A percentile compares a stretch with the other conserved stretches of the same genome.
Evolutionary conservation across 2,113 vertebrate genomes (phyloP).

Genomic region (Epinephelus moara): DNA sequence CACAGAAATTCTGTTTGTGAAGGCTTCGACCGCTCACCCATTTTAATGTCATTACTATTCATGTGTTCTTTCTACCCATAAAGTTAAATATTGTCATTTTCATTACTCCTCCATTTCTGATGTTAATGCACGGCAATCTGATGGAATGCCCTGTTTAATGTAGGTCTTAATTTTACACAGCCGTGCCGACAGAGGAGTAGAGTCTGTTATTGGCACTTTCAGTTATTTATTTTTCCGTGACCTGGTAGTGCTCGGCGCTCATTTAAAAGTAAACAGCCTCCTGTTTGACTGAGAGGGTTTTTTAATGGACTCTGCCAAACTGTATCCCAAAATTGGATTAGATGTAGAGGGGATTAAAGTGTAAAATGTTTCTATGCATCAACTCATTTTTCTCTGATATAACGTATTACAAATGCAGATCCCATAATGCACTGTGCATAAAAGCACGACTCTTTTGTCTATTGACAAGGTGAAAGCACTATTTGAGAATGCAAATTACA

Average conservation of each 20-base stretch:
- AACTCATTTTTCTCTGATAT: conserved; percentile 55
- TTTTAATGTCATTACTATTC: conserved; percentile 27
- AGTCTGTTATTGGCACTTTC: conserved; percentile 50
- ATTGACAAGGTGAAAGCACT: conserved; percentile 50
- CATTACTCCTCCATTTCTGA: conserved; percentile 38
- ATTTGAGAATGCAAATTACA: conserved; percentile 56
- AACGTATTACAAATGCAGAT: conserved; percentile 54
- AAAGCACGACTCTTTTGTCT: conserved; percentile 46
- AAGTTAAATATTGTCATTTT: conserved; percentile 49
- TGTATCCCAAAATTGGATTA: conserved; percentile 61
- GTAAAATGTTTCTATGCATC: conserved; percentile 63
- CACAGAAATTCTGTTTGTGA: background rate
- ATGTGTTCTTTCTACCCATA: conserved; percentile 10
- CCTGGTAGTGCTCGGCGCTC: conserved; percentile 48
- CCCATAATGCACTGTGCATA: conserved; percentile 52
- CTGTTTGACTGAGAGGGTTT: conserved; percentile 54
- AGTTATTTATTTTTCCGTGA: conserved; percentile 77
- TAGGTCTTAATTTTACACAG: conserved; percentile 46
- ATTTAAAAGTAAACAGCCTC: conserved; percentile 59
- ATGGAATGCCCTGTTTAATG: conserved; percentile 54
- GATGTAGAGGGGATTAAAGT: conserved; percentile 56
- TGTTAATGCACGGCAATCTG: conserved; percentile 55
- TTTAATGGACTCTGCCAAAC: conserved; percentile 67
- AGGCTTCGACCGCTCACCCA: background rate
- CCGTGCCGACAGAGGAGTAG: conserved; percentile 25